A percentile compares a stretch with the other conserved stretches of the same genome.
Evolutionary conservation across 2,113 vertebrate species (phyloP).

Genomic region (Grammomys dolichurus): DNA sequence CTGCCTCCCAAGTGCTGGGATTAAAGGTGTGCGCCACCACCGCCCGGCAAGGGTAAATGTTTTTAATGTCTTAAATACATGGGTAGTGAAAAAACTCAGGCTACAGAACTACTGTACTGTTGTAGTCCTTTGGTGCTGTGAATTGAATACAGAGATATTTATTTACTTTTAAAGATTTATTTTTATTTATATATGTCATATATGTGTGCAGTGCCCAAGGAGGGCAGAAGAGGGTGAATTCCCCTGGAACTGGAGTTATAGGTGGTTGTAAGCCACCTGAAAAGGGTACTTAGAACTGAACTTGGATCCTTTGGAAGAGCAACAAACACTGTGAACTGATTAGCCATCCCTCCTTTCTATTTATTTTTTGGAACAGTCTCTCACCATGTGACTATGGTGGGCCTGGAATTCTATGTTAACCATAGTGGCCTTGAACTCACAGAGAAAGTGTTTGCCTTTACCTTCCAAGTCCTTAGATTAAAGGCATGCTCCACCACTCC

Average conservation of each 20-base stretch:
- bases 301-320: not conserved
- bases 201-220: not conserved
- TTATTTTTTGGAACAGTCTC: not conserved
- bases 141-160: not conserved
- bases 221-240: not conserved
- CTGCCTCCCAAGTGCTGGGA: not conserved
- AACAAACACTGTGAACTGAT: not conserved
- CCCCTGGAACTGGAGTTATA: not conserved
- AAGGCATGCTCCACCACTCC: not conserved
- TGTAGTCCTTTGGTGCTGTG: not conserved
- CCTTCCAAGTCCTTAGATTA: not conserved
- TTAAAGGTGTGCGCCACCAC: not conserved
- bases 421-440: not conserved
- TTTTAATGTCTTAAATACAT: conserved; percentile 39
- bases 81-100: not conserved
- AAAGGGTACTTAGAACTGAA: not conserved
- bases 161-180: not conserved
- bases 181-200: not conserved
- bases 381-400: not conserved
- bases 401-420: not conserved
- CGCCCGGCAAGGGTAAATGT: not conserved
- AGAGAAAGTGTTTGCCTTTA: not conserved
- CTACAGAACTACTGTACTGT: not conserved
- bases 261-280: not conserved
- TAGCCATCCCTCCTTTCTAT: not conserved